These are phyloP conservation scores for Zaprionus inermis DNA, from an alignment of 1,140 invertebrate genomes.

Conservation along the genomic window DNA sequence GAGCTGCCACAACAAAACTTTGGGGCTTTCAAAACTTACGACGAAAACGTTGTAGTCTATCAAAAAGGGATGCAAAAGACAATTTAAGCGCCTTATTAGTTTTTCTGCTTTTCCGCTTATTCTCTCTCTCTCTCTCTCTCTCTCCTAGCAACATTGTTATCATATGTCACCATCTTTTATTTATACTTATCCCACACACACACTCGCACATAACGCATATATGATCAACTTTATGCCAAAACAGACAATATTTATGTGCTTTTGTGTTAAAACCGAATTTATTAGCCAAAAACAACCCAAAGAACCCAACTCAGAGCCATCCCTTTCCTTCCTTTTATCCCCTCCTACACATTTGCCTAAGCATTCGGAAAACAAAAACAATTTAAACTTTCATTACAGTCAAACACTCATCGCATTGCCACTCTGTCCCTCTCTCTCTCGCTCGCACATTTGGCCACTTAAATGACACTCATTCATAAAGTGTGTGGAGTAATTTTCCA, in stretches of 20 bases:
- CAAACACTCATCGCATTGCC: conserved; percentile 38
- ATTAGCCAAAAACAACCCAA: conserved; percentile 42
- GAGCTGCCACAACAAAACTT: neutral
- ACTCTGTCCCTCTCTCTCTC: neutral
- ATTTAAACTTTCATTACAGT: conserved; percentile 76
- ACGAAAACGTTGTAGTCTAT: neutral
- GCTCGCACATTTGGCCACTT: conserved; percentile 60
- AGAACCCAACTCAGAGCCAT: conserved; percentile 14
- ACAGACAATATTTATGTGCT: conserved; percentile 27
- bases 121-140: neutral
- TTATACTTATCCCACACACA: conserved; percentile 6
- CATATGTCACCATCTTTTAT: conserved; percentile 19
- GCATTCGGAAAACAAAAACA: conserved; percentile 59
- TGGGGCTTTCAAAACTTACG: neutral
- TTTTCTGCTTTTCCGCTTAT: neutral
- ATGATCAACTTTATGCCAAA: conserved; percentile 53
- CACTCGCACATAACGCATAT: conserved; percentile 12
- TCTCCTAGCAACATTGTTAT: conserved; percentile 1
- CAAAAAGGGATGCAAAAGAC: neutral
- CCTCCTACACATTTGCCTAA: conserved; percentile 46
- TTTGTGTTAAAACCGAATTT: conserved; percentile 53
- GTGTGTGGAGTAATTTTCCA: conserved; percentile 70
- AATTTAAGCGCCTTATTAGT: conserved; percentile 2
- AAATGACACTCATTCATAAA: conserved; percentile 70
- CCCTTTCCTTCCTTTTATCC: neutral